These are phyloP conservation scores for Oegoconia quadripuncta DNA, from an alignment of 2,888 invertebrate genomes.

Conservation along the genomic window DNA sequence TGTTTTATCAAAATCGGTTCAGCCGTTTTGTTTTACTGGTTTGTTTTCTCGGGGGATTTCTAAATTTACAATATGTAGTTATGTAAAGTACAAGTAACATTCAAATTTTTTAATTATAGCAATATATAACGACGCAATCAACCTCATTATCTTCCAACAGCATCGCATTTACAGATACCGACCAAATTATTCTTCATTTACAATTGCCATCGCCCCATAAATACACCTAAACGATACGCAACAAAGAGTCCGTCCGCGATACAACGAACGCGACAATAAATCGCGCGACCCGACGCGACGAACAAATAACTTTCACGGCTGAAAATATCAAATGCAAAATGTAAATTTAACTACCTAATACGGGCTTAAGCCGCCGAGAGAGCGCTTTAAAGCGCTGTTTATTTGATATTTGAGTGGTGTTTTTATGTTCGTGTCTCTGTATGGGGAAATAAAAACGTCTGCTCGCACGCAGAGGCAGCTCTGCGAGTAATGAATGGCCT, in stretches of 20 bases:
- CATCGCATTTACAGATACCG: conserved; percentile 31
- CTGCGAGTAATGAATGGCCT: conserved; percentile 66
- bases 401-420: conserved; percentile 70
- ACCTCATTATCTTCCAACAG: too few species aligned
- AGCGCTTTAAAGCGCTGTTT: conserved; percentile 67
- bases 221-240: conserved; percentile 62
- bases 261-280: conserved; percentile 47
- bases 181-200: conserved; percentile 56
- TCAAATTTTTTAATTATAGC: too few species aligned
- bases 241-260: background rate
- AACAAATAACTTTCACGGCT: conserved; percentile 70
- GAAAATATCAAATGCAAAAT: conserved; percentile 75
- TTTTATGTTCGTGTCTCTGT: conserved; percentile 66
- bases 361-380: conserved; percentile 58
- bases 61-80: too few species aligned
- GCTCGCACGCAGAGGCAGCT: conserved; percentile 41
- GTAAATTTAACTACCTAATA: conserved; percentile 77
- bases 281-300: conserved; percentile 48
- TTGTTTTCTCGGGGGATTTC: too few species aligned
- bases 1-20: too few species aligned
- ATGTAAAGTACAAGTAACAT: too few species aligned
- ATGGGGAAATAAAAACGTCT: conserved; percentile 73
- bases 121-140: too few species aligned
- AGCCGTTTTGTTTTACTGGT: too few species aligned
- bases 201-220: conserved; percentile 66